Conservation (phyloP, 37 sponge, comb jelly and placozoan genomes). For the Aplysina aerophoba region DNA sequence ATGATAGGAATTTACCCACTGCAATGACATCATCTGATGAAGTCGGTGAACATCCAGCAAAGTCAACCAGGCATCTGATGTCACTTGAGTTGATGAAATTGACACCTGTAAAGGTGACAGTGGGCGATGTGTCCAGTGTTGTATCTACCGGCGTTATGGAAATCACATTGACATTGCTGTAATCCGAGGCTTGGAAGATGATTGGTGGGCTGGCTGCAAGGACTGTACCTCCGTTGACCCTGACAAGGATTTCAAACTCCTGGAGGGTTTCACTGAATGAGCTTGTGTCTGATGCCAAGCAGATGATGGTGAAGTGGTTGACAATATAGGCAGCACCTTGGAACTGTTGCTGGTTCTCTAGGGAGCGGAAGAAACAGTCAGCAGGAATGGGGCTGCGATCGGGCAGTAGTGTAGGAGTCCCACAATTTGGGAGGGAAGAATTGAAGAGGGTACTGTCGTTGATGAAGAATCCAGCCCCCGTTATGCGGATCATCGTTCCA, state of each 20-base stretch:
- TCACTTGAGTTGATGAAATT: conserved; percentile 48
- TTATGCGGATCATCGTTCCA: conserved; percentile 58
- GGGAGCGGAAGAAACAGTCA: neutral
- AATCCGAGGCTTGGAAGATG: conserved; percentile 39
- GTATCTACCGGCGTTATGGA: conserved; percentile 26
- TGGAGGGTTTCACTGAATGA: no score
- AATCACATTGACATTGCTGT: conserved; percentile 28
- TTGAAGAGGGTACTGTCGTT: conserved; percentile 53
- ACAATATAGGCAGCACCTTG: conserved; percentile 12
- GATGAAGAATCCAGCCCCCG: conserved; percentile 83
- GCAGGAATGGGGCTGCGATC: neutral
- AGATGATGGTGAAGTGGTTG: conserved; percentile 61
- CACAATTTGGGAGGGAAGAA: conserved; percentile 45
- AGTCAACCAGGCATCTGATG: conserved; percentile 43
- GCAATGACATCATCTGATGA: neutral
- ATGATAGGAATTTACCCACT: conserved; percentile 21
- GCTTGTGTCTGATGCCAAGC: conserved; percentile 28
- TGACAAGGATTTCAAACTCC: conserved; percentile 44
- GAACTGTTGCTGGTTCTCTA: neutral
- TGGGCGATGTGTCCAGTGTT: neutral
- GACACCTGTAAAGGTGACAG: conserved; percentile 50
- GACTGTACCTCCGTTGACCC: conserved; percentile 57
- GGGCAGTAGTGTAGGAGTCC: conserved; percentile 15
- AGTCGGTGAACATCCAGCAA: conserved; percentile 25
- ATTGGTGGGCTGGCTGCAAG: conserved; percentile 35